Conservation (phyloP, 2,888 invertebrate species). For the Eupithecia inturbata region DNA sequence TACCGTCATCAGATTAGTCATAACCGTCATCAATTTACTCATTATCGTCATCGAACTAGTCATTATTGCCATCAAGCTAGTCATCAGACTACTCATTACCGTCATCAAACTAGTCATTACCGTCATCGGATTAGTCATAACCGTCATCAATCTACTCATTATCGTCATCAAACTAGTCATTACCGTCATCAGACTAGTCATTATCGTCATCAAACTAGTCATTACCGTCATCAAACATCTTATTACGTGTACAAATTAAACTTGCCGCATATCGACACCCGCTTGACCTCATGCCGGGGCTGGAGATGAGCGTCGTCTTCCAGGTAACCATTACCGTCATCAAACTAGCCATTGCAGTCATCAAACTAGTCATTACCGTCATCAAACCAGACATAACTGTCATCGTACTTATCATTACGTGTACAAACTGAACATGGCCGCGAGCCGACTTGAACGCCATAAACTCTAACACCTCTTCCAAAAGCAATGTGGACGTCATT, state of each 20-base stretch:
- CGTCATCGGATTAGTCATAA: neutral
- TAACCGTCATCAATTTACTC: neutral
- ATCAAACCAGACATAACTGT: neutral
- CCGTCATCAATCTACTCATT: neutral
- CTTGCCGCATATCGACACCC: conserved; percentile 94
- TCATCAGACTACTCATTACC: neutral
- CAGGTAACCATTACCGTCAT: conserved; percentile 79
- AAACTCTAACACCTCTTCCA: too few relatives aligned
- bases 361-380: neutral
- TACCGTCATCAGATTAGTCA: neutral
- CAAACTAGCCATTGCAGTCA: neutral
- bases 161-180: neutral
- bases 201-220: neutral
- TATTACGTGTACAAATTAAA: conserved; percentile 89
- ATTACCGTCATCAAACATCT: neutral
- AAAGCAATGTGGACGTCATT: too few relatives aligned
- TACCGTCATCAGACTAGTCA: neutral
- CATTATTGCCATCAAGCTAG: neutral
- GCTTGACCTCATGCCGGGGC: conserved; percentile 96
- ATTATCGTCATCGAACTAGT: neutral
- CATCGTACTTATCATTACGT: neutral
- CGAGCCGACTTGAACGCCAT: too few relatives aligned
- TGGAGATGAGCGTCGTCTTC: conserved; percentile 97
- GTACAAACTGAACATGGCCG: too few relatives aligned
- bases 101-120: neutral